Percentiles rank a stretch among this genome's conserved stretches.
Evolutionary conservation across 1,140 invertebrate genomes (phyloP).

Genomic region (Doryteuthis pealeii): DNA sequence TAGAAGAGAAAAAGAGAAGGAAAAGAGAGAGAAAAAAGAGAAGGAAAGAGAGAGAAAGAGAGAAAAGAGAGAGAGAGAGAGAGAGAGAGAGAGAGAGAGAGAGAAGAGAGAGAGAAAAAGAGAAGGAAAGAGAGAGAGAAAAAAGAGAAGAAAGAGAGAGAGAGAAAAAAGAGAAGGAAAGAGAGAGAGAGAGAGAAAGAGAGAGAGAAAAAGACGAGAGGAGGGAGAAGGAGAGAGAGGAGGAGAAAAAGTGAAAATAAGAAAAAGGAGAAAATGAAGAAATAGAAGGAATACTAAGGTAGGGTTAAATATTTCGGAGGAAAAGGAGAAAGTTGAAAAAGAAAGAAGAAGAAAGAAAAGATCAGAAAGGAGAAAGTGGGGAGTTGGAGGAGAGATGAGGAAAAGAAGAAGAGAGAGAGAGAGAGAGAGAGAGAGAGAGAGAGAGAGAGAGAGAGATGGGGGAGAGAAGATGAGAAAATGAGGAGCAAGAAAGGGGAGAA

Average conservation of each 20-base stretch:
- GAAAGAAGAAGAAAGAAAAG: neutral
- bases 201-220: neutral
- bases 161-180: too few species aligned
- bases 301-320: too few species aligned
- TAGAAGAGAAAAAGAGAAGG: neutral
- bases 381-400: too few species aligned
- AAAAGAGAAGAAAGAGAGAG: neutral
- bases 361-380: conserved; percentile 8
- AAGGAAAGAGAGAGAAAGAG: neutral
- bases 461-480: too few species aligned
- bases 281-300: neutral
- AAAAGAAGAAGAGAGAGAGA: too few species aligned
- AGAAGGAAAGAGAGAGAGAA: neutral
- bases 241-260: neutral
- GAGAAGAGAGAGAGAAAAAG: neutral
- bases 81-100: neutral
- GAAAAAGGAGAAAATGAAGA: too few species aligned
- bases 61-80: neutral
- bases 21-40: neutral
- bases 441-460: too few species aligned
- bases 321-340: neutral
- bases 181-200: neutral
- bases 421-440: too few species aligned
- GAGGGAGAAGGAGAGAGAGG: neutral
- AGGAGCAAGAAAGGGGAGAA: too few species aligned